phyloP scores from a whole-genome alignment of 1,140 invertebrate species.

The Drosophila guanche region DNA sequence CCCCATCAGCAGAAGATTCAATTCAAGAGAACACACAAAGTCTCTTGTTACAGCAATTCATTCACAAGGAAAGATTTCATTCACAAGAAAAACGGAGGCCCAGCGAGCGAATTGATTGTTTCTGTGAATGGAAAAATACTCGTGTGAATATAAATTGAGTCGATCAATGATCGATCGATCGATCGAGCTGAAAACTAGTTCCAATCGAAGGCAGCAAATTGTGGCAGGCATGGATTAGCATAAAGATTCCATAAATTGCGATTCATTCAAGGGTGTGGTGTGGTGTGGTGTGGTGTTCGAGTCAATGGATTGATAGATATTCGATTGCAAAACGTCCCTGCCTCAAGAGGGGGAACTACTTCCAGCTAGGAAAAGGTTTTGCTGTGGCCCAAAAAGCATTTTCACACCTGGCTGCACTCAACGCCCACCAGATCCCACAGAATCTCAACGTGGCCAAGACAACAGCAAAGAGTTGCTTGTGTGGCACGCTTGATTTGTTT shows the following conservation, averaged over 20 bases:
- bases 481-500: slow-evolving; percentile 67
- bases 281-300: background rate
- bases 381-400: slow-evolving; percentile 46
- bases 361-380: too few species aligned
- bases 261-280: slow-evolving; percentile 21
- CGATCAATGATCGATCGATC: slow-evolving; percentile 12
- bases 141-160: slow-evolving; percentile 32
- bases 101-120: slow-evolving; percentile 25
- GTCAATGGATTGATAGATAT: slow-evolving; percentile 28
- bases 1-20: too few species aligned
- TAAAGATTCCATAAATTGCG: slow-evolving; percentile 43
- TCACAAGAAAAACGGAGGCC: slow-evolving; percentile 27
- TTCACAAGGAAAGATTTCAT: slow-evolving; percentile 9
- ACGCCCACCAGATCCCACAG: slow-evolving; percentile 6
- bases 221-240: slow-evolving; percentile 55
- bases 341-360: slow-evolving; percentile 19
- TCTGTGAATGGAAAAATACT: slow-evolving; percentile 28
- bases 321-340: slow-evolving; percentile 25
- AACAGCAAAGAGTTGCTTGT: slow-evolving; percentile 9
- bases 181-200: slow-evolving; percentile 46
- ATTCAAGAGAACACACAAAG: too few species aligned
- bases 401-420: slow-evolving; percentile 68
- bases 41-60: slow-evolving; percentile 7
- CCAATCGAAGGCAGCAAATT: slow-evolving; percentile 23
- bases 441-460: slow-evolving; percentile 24